phyloP scores from a whole-genome alignment of 2,113 vertebrate genomes.

The Pholis gunnellus region DNA sequence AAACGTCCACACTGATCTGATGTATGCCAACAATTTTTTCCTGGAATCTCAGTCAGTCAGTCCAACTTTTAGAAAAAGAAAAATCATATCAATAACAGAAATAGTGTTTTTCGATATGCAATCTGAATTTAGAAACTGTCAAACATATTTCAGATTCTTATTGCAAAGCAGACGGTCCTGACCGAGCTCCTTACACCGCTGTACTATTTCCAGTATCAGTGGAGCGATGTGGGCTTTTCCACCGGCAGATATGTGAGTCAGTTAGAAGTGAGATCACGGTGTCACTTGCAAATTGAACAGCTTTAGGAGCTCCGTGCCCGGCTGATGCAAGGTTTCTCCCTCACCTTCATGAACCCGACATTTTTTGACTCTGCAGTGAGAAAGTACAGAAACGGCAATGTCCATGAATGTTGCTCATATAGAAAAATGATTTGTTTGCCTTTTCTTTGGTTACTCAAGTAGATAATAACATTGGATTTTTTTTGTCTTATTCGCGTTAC shows the following conservation, averaged over 20 bases:
- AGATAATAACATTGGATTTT: slow-evolving; percentile 15
- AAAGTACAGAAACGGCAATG: background rate
- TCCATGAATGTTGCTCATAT: background rate
- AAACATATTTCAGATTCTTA: background rate
- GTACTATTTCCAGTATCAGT: slow-evolving; percentile 12
- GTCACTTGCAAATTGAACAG: slow-evolving; percentile 38
- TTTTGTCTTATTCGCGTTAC: background rate
- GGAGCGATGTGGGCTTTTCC: background rate
- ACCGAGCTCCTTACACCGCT: background rate
- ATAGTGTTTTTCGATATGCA: background rate
- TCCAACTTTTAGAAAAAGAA: too few species aligned
- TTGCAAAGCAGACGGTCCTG: background rate
- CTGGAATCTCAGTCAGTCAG: too few species aligned
- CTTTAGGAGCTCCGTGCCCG: background rate
- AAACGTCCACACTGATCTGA: too few species aligned
- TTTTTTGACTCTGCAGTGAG: background rate
- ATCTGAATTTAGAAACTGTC: background rate
- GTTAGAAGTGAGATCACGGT: slow-evolving; percentile 14
- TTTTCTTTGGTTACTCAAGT: background rate
- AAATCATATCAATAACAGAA: too few species aligned
- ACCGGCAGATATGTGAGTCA: slow-evolving; percentile 18
- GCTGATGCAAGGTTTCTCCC: background rate
- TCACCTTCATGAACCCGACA: background rate
- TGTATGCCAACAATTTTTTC: too few species aligned
- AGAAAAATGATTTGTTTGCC: background rate